A percentile compares a stretch with the other conserved stretches of the same genome.
These are phyloP conservation scores for Trachymyrmex cornetzi DNA, from an alignment of 1,140 invertebrate species.

Conservation along the genomic window DNA sequence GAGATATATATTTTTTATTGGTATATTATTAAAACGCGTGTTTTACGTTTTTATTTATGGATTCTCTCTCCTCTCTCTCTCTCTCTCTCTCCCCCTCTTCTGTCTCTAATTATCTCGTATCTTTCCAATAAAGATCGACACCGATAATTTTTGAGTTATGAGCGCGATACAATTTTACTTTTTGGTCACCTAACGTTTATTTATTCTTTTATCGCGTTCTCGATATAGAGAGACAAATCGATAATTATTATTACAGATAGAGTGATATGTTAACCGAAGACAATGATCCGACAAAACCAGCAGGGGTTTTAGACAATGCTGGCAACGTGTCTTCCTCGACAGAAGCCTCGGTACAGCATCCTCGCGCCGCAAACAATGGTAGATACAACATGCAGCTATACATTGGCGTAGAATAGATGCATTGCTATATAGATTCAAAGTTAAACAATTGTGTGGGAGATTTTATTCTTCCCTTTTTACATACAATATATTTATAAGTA, in stretches of 20 bases:
- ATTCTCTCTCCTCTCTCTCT: not conserved
- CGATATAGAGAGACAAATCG: not conserved
- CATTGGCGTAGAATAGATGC: constrained; percentile 36
- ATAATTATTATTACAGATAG: constrained; percentile 73
- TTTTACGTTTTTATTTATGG: not conserved
- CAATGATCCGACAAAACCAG: constrained; percentile 86
- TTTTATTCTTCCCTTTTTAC: not conserved
- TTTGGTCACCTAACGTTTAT: not conserved
- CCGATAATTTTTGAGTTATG: not conserved
- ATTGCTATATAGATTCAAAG: not conserved
- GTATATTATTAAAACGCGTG: not conserved
- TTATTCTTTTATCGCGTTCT: not conserved
- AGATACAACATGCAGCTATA: constrained; percentile 59
- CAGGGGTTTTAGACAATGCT: constrained; percentile 86
- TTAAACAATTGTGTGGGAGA: not conserved
- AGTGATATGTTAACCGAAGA: constrained; percentile 87
- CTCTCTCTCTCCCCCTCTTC: too few species aligned
- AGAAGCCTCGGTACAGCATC: constrained; percentile 84
- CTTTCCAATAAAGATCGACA: constrained; percentile 12
- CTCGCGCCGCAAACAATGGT: constrained; percentile 85
- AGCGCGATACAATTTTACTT: not conserved
- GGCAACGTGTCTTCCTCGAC: constrained; percentile 85
- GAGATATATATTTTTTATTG: not conserved
- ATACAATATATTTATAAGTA: not conserved
- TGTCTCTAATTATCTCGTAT: not conserved